Base-by-base conservation (phyloP, 2,888 invertebrate genomes). In the Nephrotoma appendiculata region DNA sequence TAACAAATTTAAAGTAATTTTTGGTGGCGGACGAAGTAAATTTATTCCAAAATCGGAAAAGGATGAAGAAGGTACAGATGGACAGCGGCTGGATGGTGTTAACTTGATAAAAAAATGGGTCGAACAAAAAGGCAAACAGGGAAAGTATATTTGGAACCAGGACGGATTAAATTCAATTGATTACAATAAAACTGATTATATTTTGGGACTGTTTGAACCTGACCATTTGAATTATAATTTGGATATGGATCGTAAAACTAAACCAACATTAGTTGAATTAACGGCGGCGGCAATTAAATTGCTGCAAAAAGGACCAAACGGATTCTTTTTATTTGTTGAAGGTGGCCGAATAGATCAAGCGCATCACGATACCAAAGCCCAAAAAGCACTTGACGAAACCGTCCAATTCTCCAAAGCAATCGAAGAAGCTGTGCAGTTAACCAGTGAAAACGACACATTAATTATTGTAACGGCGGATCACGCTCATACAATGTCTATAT, bases 391-490 rank as follows among this genome's bases (percentile, higher is more conserved):
- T 0, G 95, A 95, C 88, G 98, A 98, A 90, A 95, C 96, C 0
- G 92, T 96, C 0, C 95, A 96, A 89, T 94, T 96, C 89, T 93
- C 95, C 48, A 93, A 95, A 88, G 95, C 97, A 0, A 92, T 96
- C 11, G 89, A 93, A 88, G 92, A 91, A 88, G 95, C 96, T 0
- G 90, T 92, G 86, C 90, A 92, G 2, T 89, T 95, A 88, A 95
- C 95, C 0, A 92, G 92, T 86, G 91, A 92, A n/a, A 91, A 94
- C 83, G 96, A 97, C 41, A 97, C 97, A 0, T 91, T 98, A 2
- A 94, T 97, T 41, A 94, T 97, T 0, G 96, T 96, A 12, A 96
- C 94, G 0, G 92, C 96, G 0, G 96, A 96, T 90, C 96, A 96
- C 90, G 94, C 95, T 0, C 96, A 96, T 89, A 95, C 95, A 0